These are phyloP conservation scores for Sylvicola cinctus DNA, from an alignment of 2,888 invertebrate genomes.

Conservation along the genomic window DNA sequence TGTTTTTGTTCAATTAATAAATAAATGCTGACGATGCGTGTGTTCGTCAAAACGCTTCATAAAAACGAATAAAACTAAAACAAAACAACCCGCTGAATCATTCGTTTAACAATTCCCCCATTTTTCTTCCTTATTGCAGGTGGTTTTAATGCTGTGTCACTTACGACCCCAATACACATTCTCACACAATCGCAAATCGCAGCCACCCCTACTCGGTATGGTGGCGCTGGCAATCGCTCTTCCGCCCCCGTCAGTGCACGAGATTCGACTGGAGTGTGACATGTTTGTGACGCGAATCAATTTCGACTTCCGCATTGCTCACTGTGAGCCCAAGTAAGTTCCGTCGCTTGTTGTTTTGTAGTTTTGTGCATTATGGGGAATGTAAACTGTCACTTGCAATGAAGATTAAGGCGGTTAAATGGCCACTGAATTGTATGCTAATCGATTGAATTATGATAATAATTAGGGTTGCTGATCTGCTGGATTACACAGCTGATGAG, in stretches of 20 bases:
- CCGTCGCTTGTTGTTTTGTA: too few species aligned
- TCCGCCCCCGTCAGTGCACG: slow-evolving; percentile 92
- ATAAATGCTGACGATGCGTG: too few species aligned
- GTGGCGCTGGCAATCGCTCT: slow-evolving; percentile 89
- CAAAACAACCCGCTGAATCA: too few species aligned
- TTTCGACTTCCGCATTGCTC: slow-evolving; percentile 90
- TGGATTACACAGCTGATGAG: slow-evolving; percentile 87
- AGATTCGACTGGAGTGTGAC: slow-evolving; percentile 83
- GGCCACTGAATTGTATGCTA: too few species aligned
- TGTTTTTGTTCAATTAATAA: too few species aligned
- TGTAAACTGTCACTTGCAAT: background rate
- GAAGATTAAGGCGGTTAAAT: too few species aligned
- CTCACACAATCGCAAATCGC: slow-evolving; percentile 71
- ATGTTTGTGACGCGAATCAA: slow-evolving; percentile 94
- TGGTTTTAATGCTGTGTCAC: slow-evolving; percentile 78
- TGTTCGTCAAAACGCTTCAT: too few species aligned
- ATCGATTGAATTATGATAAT: slow-evolving; percentile 4
- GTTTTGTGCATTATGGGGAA: background rate
- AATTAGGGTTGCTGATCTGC: slow-evolving; percentile 68
- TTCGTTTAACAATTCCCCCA: too few species aligned
- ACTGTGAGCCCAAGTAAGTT: slow-evolving; percentile 83
- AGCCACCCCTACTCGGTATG: slow-evolving; percentile 77
- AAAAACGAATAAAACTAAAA: too few species aligned
- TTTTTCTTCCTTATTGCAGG: slow-evolving; percentile 31
- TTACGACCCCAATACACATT: slow-evolving; percentile 85